Conservation (phyloP, 1,140 invertebrate species). For the Wasmannia auropunctata region DNA sequence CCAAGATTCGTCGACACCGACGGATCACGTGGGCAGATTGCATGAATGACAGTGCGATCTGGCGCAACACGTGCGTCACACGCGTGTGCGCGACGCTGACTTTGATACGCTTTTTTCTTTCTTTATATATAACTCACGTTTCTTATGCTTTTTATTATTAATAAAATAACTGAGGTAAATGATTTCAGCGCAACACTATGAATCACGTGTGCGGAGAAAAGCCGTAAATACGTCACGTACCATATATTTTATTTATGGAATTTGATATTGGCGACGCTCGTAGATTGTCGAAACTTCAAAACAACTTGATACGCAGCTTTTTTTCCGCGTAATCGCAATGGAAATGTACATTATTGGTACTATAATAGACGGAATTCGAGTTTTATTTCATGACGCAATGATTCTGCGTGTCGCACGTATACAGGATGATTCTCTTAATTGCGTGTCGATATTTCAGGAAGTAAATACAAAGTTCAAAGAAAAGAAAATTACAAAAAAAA, state of each 20-base stretch:
- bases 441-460: not conserved
- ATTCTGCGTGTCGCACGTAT: not conserved
- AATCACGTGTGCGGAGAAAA: not conserved
- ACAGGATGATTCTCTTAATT: not conserved
- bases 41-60: constrained; percentile 1
- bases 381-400: not conserved
- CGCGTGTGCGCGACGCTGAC: not conserved
- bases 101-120: not conserved
- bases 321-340: not conserved
- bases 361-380: not conserved
- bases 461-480: not conserved
- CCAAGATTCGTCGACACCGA: not conserved
- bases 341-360: not conserved
- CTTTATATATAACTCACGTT: not conserved
- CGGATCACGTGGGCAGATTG: not conserved
- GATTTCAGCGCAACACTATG: not conserved
- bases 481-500: not conserved
- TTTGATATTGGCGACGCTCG: not conserved
- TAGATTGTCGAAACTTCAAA: not conserved
- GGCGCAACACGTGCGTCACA: not conserved
- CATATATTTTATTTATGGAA: not conserved
- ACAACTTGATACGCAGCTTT: not conserved
- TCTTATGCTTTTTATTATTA: not conserved
- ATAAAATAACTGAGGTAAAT: not conserved
- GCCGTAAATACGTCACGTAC: not conserved